These are phyloP conservation scores for Eulemur macaco DNA, from an alignment of 2,113 vertebrate genomes.

Conservation along the genomic window DNA sequence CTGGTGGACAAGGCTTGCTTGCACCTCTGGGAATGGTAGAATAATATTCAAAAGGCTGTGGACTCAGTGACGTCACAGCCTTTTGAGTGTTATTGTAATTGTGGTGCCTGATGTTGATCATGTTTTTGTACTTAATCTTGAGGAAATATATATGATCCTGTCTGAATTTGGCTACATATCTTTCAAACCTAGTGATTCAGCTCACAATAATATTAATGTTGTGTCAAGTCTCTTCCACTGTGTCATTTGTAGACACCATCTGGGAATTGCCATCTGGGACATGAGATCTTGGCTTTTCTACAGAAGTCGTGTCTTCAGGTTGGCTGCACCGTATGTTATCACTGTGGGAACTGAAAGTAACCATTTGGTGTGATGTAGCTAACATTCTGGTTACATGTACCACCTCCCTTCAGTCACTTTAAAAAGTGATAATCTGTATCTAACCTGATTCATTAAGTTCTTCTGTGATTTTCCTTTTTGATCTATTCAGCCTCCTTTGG, in stretches of 20 bases:
- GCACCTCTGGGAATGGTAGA: neutral
- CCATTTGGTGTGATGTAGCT: constrained; percentile 71
- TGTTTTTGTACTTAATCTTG: constrained; percentile 10
- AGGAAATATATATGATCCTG: constrained; percentile 10
- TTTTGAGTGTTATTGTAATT: neutral
- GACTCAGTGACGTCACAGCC: neutral
- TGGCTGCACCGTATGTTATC: constrained; percentile 71
- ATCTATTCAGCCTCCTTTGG: constrained; percentile 89
- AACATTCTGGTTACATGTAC: constrained; percentile 69
- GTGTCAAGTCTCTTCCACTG: constrained; percentile 61
- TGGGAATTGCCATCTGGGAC: constrained; percentile 77
- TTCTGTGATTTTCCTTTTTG: constrained; percentile 61
- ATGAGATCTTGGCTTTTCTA: constrained; percentile 69
- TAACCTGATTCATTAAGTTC: constrained; percentile 39
- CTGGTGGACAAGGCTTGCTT: neutral
- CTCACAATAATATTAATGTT: constrained; percentile 60
- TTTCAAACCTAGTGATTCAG: constrained; percentile 52
- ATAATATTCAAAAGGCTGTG: neutral
- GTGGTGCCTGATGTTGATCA: neutral
- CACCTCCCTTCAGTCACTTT: constrained; percentile 45
- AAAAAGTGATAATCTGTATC: constrained; percentile 41
- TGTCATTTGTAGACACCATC: constrained; percentile 78
- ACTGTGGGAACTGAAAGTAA: constrained; percentile 71
- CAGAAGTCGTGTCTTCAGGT: constrained; percentile 76
- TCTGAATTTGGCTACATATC: constrained; percentile 36